A percentile compares a stretch with the other conserved stretches of the same genome.
Conservation (phyloP, 2,113 vertebrate species). For the Vulpes ferrilata region DNA sequence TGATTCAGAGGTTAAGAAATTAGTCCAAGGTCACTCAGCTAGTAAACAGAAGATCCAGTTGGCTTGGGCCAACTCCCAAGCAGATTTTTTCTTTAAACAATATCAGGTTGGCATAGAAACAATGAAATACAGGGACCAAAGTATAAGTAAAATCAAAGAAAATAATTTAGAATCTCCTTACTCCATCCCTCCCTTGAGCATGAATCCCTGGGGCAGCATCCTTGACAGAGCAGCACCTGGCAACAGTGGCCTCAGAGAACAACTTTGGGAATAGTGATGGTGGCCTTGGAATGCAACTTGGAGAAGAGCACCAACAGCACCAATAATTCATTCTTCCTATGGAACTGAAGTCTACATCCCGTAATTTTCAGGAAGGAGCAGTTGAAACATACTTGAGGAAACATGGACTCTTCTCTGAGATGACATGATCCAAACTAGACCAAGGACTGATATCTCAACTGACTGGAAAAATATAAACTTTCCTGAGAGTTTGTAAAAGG, state of each 20-base stretch:
- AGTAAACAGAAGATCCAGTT: neutral
- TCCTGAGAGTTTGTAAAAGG: neutral
- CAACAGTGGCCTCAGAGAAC: neutral
- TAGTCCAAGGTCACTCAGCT: neutral
- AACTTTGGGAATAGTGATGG: neutral
- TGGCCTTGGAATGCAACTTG: neutral
- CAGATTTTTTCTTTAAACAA: neutral
- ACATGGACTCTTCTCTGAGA: neutral
- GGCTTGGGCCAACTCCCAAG: neutral
- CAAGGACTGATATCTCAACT: neutral
- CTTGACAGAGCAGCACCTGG: neutral
- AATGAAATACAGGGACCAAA: neutral
- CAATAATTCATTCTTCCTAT: neutral
- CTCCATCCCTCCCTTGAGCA: neutral
- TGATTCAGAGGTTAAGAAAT: neutral
- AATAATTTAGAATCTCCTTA: neutral
- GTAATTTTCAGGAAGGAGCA: neutral
- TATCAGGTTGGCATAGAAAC: neutral
- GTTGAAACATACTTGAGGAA: neutral
- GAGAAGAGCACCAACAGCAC: neutral
- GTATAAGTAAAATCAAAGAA: slow-evolving; percentile 14
- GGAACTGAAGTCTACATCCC: neutral
- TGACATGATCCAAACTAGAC: neutral
- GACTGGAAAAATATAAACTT: neutral
- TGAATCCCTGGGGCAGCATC: neutral